phyloP scores from a whole-genome alignment of 2,888 invertebrate genomes.

The Sphaerophoria rueppellii region DNA sequence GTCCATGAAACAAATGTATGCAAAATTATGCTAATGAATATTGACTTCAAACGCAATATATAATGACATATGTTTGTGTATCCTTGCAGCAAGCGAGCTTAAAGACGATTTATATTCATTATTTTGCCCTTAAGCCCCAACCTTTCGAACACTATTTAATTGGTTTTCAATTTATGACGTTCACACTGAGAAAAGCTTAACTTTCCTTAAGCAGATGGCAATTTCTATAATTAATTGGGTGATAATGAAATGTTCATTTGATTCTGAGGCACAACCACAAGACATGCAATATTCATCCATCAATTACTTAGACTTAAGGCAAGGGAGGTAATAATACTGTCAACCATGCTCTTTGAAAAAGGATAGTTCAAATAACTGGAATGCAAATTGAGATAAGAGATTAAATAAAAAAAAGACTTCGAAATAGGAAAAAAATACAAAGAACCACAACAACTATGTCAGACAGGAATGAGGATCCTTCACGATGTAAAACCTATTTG shows the following conservation, averaged over 20 bases:
- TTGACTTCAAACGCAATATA: too few species aligned
- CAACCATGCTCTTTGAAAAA: not conserved
- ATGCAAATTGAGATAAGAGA: not conserved
- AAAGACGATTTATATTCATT: too few species aligned
- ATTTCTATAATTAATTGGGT: not conserved
- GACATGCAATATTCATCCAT: not conserved
- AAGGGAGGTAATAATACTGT: too few species aligned
- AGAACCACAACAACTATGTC: not conserved
- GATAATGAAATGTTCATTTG: not conserved
- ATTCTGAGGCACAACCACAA: not conserved
- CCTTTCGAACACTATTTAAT: not conserved
- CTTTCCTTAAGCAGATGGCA: not conserved
- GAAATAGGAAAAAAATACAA: too few species aligned
- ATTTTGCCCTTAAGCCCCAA: too few species aligned
- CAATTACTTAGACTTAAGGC: not conserved
- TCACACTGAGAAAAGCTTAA: not conserved
- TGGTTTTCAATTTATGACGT: not conserved
- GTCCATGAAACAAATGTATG: too few species aligned
- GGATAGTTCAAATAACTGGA: not conserved
- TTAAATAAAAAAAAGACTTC: not conserved
- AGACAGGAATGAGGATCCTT: constrained; percentile 6
- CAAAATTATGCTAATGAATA: too few species aligned
- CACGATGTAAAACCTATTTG: constrained; percentile 24
- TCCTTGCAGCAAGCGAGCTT: too few species aligned
- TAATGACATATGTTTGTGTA: too few species aligned